Conservation (phyloP, 2,888 invertebrate species). For the Bellardia pandia region DNA sequence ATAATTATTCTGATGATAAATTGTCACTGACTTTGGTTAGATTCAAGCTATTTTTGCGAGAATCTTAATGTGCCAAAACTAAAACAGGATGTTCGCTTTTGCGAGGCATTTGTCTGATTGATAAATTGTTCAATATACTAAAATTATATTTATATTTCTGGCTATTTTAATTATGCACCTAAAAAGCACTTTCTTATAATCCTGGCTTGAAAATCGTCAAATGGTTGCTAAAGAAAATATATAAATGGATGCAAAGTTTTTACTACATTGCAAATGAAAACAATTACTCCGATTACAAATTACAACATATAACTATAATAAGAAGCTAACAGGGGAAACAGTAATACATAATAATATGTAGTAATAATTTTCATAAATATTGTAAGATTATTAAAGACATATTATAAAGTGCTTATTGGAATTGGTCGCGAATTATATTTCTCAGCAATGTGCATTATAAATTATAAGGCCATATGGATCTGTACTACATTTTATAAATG, state of each 20-base stretch:
- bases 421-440: too few species aligned
- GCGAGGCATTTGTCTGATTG: constrained; percentile 76
- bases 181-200: constrained; percentile 74
- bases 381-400: too few species aligned
- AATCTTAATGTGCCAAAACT: constrained; percentile 74
- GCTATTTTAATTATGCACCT: constrained; percentile 42
- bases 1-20: too few species aligned
- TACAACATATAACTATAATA: neutral
- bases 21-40: constrained; percentile 80
- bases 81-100: constrained; percentile 74
- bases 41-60: constrained; percentile 81
- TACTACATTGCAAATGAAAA: constrained; percentile 12
- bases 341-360: too few species aligned
- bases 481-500: too few species aligned
- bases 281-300: constrained; percentile 44
- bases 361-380: too few species aligned
- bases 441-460: too few species aligned
- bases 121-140: neutral
- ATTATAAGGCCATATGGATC: too few species aligned
- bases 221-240: constrained; percentile 75
- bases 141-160: neutral
- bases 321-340: too few species aligned
- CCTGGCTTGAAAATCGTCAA: constrained; percentile 76
- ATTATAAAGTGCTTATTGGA: too few species aligned
- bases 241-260: constrained; percentile 45